phyloP scores from a whole-genome alignment of 2,113 vertebrate genomes.

The Ochotona curzoniae region DNA sequence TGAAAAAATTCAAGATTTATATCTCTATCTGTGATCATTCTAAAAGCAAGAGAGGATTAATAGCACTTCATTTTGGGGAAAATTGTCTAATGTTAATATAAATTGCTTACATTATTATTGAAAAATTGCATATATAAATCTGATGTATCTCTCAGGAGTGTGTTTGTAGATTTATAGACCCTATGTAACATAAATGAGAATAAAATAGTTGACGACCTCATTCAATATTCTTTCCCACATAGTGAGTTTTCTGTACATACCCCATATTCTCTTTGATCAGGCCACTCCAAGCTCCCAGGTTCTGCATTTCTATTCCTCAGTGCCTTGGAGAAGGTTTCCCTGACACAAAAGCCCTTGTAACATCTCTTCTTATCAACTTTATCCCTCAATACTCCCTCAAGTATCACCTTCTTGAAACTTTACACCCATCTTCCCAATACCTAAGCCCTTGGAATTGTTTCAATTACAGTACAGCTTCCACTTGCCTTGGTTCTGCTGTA shows the following conservation, averaged over 20 bases:
- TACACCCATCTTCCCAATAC: background rate
- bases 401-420: background rate
- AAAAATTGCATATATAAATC: slow-evolving; percentile 65
- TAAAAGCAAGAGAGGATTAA: slow-evolving; percentile 69
- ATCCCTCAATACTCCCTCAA: background rate
- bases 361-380: background rate
- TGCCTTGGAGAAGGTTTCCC: background rate
- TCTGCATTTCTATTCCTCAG: background rate
- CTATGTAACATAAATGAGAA: slow-evolving; percentile 64
- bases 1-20: slow-evolving; percentile 57
- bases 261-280: background rate
- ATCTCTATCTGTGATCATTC: slow-evolving; percentile 64
- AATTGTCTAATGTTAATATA: slow-evolving; percentile 70
- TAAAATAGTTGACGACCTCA: slow-evolving; percentile 35
- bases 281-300: background rate
- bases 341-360: background rate
- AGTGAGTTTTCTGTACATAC: background rate
- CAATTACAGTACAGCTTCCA: background rate
- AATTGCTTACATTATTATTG: slow-evolving; percentile 73
- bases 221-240: slow-evolving; percentile 5
- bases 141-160: slow-evolving; percentile 64
- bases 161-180: slow-evolving; percentile 68
- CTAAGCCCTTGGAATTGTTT: background rate
- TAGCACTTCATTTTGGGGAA: slow-evolving; percentile 61
- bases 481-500: background rate